phyloP scores from a whole-genome alignment of 2,797 vertebrate genomes.

The Thalassophryne amazonica region DNA sequence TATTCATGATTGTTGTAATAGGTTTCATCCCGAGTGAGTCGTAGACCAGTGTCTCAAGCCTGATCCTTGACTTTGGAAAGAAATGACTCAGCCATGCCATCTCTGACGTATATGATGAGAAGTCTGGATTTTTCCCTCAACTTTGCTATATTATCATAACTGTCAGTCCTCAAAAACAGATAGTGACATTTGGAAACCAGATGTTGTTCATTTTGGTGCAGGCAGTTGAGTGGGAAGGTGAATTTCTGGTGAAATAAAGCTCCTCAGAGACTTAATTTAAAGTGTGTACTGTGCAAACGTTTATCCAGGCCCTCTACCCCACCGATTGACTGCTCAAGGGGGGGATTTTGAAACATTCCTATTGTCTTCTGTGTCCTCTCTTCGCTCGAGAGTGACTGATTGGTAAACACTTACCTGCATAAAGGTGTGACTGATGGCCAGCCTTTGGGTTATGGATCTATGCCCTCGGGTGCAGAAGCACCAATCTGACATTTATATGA shows the following conservation, averaged over 20 bases:
- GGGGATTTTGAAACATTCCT: conserved; percentile 62
- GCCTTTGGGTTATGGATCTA: conserved; percentile 45
- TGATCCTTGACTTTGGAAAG: conserved; percentile 31
- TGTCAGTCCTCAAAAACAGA: conserved; percentile 20
- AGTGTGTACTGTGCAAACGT: conserved; percentile 65
- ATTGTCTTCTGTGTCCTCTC: conserved; percentile 62
- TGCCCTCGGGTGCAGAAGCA: conserved; percentile 57
- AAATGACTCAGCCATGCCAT: conserved; percentile 43
- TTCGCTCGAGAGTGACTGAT: conserved; percentile 69
- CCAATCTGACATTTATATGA: too few species aligned
- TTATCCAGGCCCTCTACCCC: conserved; percentile 62
- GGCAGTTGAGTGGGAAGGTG: conserved; percentile 54
- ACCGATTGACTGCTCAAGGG: conserved; percentile 25
- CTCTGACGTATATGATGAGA: conserved; percentile 23
- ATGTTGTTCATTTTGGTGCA: conserved; percentile 48
- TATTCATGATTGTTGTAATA: conserved; percentile 40
- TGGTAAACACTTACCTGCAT: conserved; percentile 69
- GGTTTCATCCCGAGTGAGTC: conserved; percentile 10
- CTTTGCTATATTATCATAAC: conserved; percentile 24
- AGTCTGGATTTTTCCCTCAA: conserved; percentile 5
- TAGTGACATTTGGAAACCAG: conserved; percentile 59
- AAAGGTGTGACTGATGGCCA: conserved; percentile 71
- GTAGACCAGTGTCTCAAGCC: conserved; percentile 23
- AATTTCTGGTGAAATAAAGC: conserved; percentile 67
- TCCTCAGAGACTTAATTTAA: conserved; percentile 70